Conservation (phyloP, 1,140 invertebrate genomes). For the Drosophila ananassae region DNA sequence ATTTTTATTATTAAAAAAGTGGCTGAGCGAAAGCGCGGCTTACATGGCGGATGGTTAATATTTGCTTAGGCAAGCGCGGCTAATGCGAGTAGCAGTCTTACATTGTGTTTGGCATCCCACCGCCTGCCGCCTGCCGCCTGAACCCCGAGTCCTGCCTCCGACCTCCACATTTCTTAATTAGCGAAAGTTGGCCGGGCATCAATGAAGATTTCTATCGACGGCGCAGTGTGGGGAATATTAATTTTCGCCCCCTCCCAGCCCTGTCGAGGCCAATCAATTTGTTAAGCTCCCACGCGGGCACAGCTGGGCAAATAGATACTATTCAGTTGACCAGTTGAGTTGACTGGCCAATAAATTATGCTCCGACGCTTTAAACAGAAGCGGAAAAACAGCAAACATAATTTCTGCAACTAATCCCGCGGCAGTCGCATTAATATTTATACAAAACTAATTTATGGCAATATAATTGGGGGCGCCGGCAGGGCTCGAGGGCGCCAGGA, state of each 20-base stretch:
- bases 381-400: constrained; percentile 58
- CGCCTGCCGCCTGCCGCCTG: too few species aligned
- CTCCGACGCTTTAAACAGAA: constrained; percentile 52
- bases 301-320: constrained; percentile 59
- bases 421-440: constrained; percentile 74
- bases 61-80: constrained; percentile 64
- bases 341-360: constrained; percentile 69
- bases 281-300: constrained; percentile 57
- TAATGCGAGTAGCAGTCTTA: constrained; percentile 32
- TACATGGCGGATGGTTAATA: constrained; percentile 63
- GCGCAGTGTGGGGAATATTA: constrained; percentile 32
- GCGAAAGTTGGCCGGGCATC: constrained; percentile 29
- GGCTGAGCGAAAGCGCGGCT: constrained; percentile 50
- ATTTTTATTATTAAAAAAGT: constrained; percentile 73
- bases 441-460: constrained; percentile 77
- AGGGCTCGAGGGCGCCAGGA: background rate
- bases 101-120: too few species aligned
- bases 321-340: constrained; percentile 35
- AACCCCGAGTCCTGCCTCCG: background rate
- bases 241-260: constrained; percentile 13
- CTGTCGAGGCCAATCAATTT: constrained; percentile 55
- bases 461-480: constrained; percentile 49
- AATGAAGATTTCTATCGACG: constrained; percentile 39
- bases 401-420: constrained; percentile 78
- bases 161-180: constrained; percentile 61